Base-by-base conservation (phyloP, 2,797 vertebrate species). In the Schizothorax lantsangensis region DNA sequence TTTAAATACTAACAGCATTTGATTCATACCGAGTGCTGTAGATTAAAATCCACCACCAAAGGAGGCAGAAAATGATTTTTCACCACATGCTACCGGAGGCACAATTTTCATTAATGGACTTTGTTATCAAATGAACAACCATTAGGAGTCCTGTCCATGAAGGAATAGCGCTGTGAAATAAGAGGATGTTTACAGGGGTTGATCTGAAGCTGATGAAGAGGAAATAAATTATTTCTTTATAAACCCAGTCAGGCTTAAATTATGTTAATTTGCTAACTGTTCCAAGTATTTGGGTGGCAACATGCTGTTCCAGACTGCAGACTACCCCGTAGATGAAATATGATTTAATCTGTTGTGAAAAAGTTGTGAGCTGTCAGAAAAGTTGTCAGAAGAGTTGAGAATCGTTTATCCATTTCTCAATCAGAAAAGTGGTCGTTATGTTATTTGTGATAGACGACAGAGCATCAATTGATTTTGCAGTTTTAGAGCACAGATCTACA, bases 21-120 rank as follows among this genome's bases (percentile, higher is more conserved):
- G 77, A 59, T 80, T 80, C 84, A 85, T 62, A 80, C 77, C 0
- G 77, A 47, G 84, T 59, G 26, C 40, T 80, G 77, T 59, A 85
- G 84, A 85, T 85, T 85, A 80, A 80, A 85, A 80, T 73, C 69
- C 54, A 80, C 84, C 84, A 81, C 84, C 84, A 86, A 81, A 86
- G 40, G 78, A 81, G 84, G 54, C 12, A 81, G 78, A 74, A 81
- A 86, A 86, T 86, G 52, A 86, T 74, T 86, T 86, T 86, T 80
- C 78, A 86, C 84, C 54, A 71, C 78, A 73, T 81, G 84, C 54
- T 81, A 81, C 69, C 43, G 1, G 54, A 49, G 78, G 69, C 84
- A 40, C 78, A 74, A 43, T 86, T 73, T 81, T 86, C 54, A 73
- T 81, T 80, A 86, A 86, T 86, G 84, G 84, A 81, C 78, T 79